Base-by-base conservation (phyloP, 2,888 invertebrate genomes). In the Netelia melanura region DNA sequence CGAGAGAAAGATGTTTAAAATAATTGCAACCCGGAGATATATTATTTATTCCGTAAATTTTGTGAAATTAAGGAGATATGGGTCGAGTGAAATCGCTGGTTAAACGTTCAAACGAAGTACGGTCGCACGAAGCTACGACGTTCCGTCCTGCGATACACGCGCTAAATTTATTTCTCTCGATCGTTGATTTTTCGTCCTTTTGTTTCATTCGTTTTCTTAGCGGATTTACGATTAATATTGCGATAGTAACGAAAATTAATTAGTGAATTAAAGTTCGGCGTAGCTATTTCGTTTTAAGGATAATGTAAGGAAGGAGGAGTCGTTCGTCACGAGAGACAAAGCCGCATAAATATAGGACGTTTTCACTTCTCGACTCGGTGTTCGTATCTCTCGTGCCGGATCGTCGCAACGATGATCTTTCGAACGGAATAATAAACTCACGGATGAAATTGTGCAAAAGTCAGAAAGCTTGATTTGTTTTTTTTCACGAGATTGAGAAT, bases 11-110 rank as follows among this genome's bases (percentile, higher is more conserved):
- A 48, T 21, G 14, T 48, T 48, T 48, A 48, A 48, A 48, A 58
- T 77, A 67, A 77, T 77, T 77, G 44, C 43, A 11, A 38, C 8
- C 56, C n/a, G 56, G 21, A 38, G 65, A 44, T 54, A 25, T 58
- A 48, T 77, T 44, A 77, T 67, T 54, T 77, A 43, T 58, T 77
- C 43, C 76, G 67, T 77, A 11, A 56, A 77, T 43, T 56, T 58
- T 65, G 17, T 23, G 56, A n/a, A 58, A 56, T 67, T 17, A 11
- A 56, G 56, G 25, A 56, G 65, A 58, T 25, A 25, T 58, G 75
- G 65, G 67, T 77, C 56, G 58, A 48, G 48, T 48, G 14, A 48
- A 48, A 48, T 48, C 14, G 48, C 8, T 38, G 38, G 38, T 48
- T 48, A 3, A 48, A 48, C 14, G 58, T 58, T 58, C 3, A 58